Evolutionary conservation across 2,888 invertebrate species (phyloP), one percentile per base, ranked within the genome.

Genomic region (Dryobota labecula): DNA sequence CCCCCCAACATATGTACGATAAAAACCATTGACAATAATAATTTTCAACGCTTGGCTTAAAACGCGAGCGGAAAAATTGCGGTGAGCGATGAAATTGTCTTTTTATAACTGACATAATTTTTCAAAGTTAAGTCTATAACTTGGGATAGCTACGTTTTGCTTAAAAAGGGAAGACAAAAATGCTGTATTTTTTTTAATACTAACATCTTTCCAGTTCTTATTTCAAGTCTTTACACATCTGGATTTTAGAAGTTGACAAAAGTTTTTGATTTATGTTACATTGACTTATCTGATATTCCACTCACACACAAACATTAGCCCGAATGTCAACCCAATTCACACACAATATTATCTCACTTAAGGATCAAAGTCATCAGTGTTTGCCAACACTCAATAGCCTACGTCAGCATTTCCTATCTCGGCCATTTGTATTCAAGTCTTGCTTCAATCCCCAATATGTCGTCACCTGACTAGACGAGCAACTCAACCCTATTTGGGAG

Each of bases 361-460:
- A 27, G 61, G 33, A 65, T 62, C 67, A 58, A 84, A 70, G 56
- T 74, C 62, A 70, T 72, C 71, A 72, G 49, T 70, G 56, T 73
- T 70, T 65, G 58, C 63, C 49, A 45, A 70, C 49, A 73, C 57
- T 65, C 67, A 71, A 71, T 75, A 11, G 51, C 5, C 33, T 27
- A 66, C 49, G 76, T 77, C 75, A 81, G 75, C 78, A 70, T 66
- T 76, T 76, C 53, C 70, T 73, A 70, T 65, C 57, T 47, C 45
- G n/a, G 58, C 57, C 57, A 84, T 84, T 85, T 76, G 71, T 81
- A 85, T 84, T 85, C 81, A 18, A 73, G 73, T 45, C 78, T 56
- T 43, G 56, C 36, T 71, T 63, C 78, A 61, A 71, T 73, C 74
- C 68, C 53, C 65, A 53, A 75, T 76, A 81, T 58, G 72, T 79